Percentiles rank a stretch among this genome's conserved stretches.
Evolutionary conservation across 92 coral and sea anemone genomes (phyloP).

Genomic region (Palythoa grandis): DNA sequence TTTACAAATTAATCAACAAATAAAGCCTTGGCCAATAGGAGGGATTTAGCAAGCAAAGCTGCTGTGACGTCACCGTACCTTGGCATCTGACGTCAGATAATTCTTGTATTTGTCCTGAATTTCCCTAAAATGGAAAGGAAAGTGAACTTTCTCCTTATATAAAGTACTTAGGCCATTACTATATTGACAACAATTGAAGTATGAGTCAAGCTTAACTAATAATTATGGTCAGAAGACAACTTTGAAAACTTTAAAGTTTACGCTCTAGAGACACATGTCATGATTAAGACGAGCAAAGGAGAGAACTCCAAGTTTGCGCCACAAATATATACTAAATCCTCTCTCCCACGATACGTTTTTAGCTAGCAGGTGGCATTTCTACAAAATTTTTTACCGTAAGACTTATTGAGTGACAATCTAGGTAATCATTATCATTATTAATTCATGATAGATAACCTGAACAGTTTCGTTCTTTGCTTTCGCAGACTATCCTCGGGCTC

Average conservation of each 20-base stretch:
- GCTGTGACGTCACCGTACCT: conserved; percentile 50
- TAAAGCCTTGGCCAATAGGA: not conserved
- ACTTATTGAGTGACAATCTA: too few species aligned
- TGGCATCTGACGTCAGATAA: conserved; percentile 83
- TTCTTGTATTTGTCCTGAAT: conserved; percentile 94
- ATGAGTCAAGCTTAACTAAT: too few species aligned
- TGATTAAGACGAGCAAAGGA: too few species aligned
- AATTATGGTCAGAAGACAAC: not conserved
- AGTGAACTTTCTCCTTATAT: not conserved
- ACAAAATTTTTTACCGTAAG: too few species aligned
- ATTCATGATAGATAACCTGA: conserved; percentile 60
- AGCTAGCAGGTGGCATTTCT: too few species aligned
- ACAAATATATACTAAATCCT: too few species aligned
- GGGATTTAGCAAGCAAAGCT: too few species aligned
- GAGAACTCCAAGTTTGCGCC: too few species aligned
- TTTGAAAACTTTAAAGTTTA: not conserved
- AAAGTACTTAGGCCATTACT: not conserved
- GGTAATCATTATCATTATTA: too few species aligned
- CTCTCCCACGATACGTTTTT: too few species aligned
- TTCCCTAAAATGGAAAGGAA: conserved; percentile 62
- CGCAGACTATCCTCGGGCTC: conserved; percentile 86
- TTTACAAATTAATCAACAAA: not conserved
- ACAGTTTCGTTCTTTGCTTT: conserved; percentile 75
- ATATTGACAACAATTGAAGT: too few species aligned
- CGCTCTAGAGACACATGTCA: too few species aligned